Percentiles rank a stretch among this genome's conserved stretches.
phyloP scores from a whole-genome alignment of 2,888 invertebrate genomes.

The Drosophila testacea region DNA sequence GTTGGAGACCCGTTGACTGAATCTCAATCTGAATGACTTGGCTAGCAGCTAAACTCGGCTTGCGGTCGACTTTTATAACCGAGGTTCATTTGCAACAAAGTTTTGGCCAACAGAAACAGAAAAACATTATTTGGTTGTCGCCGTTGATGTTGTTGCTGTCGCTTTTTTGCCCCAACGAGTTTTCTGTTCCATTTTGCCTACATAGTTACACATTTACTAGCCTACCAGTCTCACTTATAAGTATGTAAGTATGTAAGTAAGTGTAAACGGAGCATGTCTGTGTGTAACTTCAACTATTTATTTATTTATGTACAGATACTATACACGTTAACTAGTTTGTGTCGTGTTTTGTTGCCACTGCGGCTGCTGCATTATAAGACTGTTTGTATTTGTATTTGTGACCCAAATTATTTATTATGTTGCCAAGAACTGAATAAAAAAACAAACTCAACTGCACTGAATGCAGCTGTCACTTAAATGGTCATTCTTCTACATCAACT shows the following conservation, averaged over 20 bases:
- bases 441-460: constrained; percentile 45
- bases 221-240: constrained; percentile 17
- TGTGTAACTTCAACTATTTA: constrained; percentile 43
- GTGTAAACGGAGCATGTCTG: constrained; percentile 10
- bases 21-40: constrained; percentile 14
- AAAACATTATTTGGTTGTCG: constrained; percentile 41
- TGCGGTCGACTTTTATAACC: constrained; percentile 60
- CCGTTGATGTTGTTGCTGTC: constrained; percentile 9
- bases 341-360: constrained; percentile 47
- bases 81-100: constrained; percentile 60
- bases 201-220: constrained; percentile 32
- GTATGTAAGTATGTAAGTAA: neutral
- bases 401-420: constrained; percentile 70
- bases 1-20: constrained; percentile 33
- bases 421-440: constrained; percentile 33
- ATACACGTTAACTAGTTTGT: constrained; percentile 55
- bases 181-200: constrained; percentile 67
- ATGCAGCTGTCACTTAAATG: constrained; percentile 61
- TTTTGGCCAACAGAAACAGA: constrained; percentile 49
- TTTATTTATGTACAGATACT: constrained; percentile 6
- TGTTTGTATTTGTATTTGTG: constrained; percentile 34
- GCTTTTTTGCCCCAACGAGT: constrained; percentile 63
- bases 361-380: constrained; percentile 44
- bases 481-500: constrained; percentile 12
- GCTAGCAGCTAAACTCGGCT: constrained; percentile 11